Percentiles rank a stretch among this genome's conserved stretches.
Evolutionary conservation across 37 sponge, comb jelly and placozoan species (phyloP).

Genomic region (Dysidea cf. avara): DNA sequence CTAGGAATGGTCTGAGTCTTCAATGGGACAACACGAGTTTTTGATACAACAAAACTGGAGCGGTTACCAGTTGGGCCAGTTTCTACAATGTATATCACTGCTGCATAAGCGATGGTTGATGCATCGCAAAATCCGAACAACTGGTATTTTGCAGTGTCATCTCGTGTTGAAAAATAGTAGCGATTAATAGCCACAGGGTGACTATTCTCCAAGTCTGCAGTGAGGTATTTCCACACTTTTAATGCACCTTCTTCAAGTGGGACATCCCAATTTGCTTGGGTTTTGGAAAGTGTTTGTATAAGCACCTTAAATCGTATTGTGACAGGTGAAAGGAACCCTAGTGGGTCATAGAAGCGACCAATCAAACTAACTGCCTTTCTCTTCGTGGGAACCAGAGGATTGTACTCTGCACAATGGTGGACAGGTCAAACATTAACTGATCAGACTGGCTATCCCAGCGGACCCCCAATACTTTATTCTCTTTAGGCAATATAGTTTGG

Average conservation of each 20-base stretch:
- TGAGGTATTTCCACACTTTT: conserved; percentile 34
- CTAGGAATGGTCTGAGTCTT: conserved; percentile 7
- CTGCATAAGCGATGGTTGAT: conserved; percentile 47
- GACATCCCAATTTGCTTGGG: conserved; percentile 46
- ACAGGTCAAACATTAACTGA: conserved; percentile 19
- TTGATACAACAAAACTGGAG: conserved; percentile 2
- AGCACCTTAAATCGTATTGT: conserved; percentile 50
- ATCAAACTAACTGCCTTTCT: conserved; percentile 34
- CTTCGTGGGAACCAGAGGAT: conserved; percentile 39
- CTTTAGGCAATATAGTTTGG: not conserved
- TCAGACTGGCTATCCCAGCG: conserved; percentile 24
- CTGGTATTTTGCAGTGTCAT: not conserved
- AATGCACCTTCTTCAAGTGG: conserved; percentile 11
- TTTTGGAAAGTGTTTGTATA: conserved; percentile 36
- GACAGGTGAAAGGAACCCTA: conserved; percentile 52
- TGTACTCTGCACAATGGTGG: not conserved
- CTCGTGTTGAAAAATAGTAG: conserved; percentile 30
- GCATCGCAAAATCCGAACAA: conserved; percentile 58
- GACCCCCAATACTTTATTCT: conserved; percentile 41
- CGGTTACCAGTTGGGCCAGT: not conserved
- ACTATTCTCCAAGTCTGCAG: conserved; percentile 14
- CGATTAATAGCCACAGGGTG: not conserved
- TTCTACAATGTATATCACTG: conserved; percentile 42
- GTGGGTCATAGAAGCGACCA: conserved; percentile 51
- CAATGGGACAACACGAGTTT: conserved; percentile 10